A percentile compares a stretch with the other conserved stretches of the same genome.
phyloP scores from a whole-genome alignment of 2,797 vertebrate genomes.

The Simalia tracyae region DNA sequence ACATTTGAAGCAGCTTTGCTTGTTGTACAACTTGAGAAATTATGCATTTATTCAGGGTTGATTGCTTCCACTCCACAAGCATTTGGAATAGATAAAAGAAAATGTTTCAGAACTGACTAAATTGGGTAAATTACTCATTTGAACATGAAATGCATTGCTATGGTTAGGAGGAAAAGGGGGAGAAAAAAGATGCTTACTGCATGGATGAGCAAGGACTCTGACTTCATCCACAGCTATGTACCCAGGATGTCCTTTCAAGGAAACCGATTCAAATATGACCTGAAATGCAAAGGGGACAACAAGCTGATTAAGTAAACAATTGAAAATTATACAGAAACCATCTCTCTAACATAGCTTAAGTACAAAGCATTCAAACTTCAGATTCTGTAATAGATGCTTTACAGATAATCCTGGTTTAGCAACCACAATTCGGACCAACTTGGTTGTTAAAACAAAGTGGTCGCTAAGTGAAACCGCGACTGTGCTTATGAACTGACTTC shows the following conservation, averaged over 20 bases:
- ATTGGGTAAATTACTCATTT: slow-evolving; percentile 12
- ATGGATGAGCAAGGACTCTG: slow-evolving; percentile 93
- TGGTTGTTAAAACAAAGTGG: neutral
- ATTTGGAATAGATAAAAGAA: slow-evolving; percentile 45
- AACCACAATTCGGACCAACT: neutral
- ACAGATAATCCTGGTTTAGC: neutral
- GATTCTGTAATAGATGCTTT: neutral
- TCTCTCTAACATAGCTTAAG: neutral
- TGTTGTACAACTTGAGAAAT: slow-evolving; percentile 51
- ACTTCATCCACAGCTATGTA: slow-evolving; percentile 96
- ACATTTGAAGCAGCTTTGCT: slow-evolving; percentile 43
- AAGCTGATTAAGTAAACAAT: slow-evolving; percentile 14
- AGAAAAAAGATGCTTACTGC: slow-evolving; percentile 82
- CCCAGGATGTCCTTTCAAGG: slow-evolving; percentile 90
- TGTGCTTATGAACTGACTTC: neutral
- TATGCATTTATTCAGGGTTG: slow-evolving; percentile 58
- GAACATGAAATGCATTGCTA: neutral
- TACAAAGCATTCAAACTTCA: neutral
- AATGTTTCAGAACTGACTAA: slow-evolving; percentile 47
- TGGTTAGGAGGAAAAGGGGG: slow-evolving; percentile 16
- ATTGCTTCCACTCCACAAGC: slow-evolving; percentile 50
- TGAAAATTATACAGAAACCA: neutral
- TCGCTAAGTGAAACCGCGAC: neutral
- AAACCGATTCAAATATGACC: slow-evolving; percentile 96
- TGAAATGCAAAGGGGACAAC: slow-evolving; percentile 69